Evolutionary conservation across 2,113 vertebrate genomes (phyloP), one percentile per base, ranked within the genome.

Genomic region (Alligator mississippiensis): DNA sequence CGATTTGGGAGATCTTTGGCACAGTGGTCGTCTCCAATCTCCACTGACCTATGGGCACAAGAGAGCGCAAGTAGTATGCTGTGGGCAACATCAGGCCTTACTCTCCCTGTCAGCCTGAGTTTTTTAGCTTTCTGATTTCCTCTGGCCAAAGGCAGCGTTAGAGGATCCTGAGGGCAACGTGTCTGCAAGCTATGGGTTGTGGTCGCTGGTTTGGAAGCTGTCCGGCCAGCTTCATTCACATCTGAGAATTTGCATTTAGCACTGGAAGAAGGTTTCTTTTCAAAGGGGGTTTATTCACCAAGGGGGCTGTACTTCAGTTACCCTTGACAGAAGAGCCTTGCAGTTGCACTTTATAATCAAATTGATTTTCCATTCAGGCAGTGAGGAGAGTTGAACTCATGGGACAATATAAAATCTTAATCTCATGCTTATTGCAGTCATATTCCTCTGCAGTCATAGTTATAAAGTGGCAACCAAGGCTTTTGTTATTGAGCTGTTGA

Each of bases 181-280:
- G 47, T 9, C 47, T 47, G 47, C 47, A 47, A 47, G 47, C 47
- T 47, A 47, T 47, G 7, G 47, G 47, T 47, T 47, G 47, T 47
- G 47, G 47, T 47, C 9, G 47, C 47, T 47, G 47, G 82, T 89
- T 70, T 82, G 74, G 75, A 85, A 88, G 82, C 11, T 81, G 2
- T 0, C 25, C 17, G 84, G 38, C 28, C 63, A 88, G 63, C 57
- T 88, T 84, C 72, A 14, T 6, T 80, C 27, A 5, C 0, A 0
- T 63, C 70, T 25, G 79, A 84, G 72, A 77, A 11, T 22, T 54
- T 16, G 11, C 2, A 11, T 22, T 9, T 6, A 9, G 27, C 11
- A 74, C 54, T 0, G 12, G 80, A 15, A 82, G 58, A 55, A 25
- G 77, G 19, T 80, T 77, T 61, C 30, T 34, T 87, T 77, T 70